Evolutionary conservation across 2,888 invertebrate genomes (phyloP).

Genomic region (Strigamia maritima): DNA sequence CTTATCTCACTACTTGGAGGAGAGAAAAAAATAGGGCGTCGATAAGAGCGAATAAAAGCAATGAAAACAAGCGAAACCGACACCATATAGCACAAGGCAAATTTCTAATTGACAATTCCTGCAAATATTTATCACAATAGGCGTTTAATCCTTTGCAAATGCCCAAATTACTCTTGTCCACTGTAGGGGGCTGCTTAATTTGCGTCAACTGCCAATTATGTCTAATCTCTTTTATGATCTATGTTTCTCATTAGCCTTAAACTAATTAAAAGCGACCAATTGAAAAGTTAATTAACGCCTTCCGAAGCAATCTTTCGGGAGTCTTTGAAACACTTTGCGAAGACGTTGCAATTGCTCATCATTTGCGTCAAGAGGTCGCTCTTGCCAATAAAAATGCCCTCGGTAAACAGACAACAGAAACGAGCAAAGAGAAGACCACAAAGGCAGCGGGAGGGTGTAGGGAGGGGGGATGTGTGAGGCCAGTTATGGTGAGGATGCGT

Average conservation of each 20-base stretch:
- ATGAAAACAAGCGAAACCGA: neutral
- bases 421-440: slow-evolving; percentile 17
- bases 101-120: too few relatives aligned
- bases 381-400: slow-evolving; percentile 7
- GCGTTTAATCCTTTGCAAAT: neutral
- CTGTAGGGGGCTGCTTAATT: neutral
- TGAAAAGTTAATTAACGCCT: slow-evolving; percentile 15
- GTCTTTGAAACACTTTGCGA: neutral
- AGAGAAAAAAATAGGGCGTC: neutral
- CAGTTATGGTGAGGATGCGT: slow-evolving; percentile 34
- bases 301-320: neutral
- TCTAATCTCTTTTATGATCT: slow-evolving; percentile 21
- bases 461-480: neutral
- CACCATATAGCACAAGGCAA: too few relatives aligned
- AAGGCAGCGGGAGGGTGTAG: neutral
- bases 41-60: neutral
- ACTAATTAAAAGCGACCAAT: slow-evolving; percentile 1
- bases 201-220: neutral
- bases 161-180: neutral
- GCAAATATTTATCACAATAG: too few relatives aligned
- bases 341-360: neutral
- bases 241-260: neutral
- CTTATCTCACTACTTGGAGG: slow-evolving; percentile 7
- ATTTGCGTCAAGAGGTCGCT: neutral
- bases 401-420: slow-evolving; percentile 20